Conservation (phyloP, 1,140 invertebrate genomes). For the honey bee (Apis mellifera) region DNA sequence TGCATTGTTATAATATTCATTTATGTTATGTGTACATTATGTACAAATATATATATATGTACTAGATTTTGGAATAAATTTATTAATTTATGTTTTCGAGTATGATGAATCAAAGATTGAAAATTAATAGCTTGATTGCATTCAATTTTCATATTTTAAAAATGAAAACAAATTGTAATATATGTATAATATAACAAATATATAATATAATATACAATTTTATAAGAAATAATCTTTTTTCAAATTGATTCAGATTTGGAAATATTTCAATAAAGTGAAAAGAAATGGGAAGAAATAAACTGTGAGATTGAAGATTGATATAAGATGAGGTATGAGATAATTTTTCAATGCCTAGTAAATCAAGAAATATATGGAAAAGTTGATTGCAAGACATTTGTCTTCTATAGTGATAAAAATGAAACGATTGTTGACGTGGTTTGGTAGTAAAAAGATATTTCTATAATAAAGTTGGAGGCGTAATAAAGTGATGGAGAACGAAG, state of each 20-base stretch:
- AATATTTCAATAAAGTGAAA: not conserved
- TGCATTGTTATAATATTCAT: too few species aligned
- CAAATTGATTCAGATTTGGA: not conserved
- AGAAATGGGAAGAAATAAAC: not conserved
- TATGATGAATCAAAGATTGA: too few species aligned
- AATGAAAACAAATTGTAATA: too few species aligned
- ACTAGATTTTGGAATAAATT: too few species aligned
- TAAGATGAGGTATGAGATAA: not conserved
- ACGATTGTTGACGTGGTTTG: not conserved
- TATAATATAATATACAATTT: too few species aligned
- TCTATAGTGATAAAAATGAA: not conserved
- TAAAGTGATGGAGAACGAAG: not conserved
- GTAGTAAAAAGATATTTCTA: not conserved
- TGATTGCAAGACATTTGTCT: not conserved
- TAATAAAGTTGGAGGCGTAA: not conserved
- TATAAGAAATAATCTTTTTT: too few species aligned
- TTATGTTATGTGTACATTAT: too few species aligned
- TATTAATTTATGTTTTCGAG: too few species aligned
- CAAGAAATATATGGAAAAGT: not conserved
- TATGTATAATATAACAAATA: too few species aligned
- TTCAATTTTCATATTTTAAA: too few species aligned
- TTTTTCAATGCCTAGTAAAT: not conserved
- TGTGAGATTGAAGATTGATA: not conserved
- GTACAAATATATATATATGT: too few species aligned
- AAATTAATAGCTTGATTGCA: too few species aligned